These are phyloP conservation scores for Rhizoglyphus robini DNA, from an alignment of 1,140 invertebrate species.

Conservation along the genomic window DNA sequence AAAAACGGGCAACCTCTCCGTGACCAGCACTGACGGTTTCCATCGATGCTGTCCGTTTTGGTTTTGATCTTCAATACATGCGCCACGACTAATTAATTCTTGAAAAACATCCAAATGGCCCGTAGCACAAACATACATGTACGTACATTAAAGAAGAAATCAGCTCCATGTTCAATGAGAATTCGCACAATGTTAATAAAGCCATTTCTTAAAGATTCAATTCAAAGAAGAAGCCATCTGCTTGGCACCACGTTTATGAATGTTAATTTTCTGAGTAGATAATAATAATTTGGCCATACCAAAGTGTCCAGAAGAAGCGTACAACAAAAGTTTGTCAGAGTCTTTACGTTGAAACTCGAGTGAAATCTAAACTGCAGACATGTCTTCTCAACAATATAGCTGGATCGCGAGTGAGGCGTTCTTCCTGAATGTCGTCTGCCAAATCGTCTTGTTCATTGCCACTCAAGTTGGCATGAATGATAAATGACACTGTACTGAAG, in stretches of 20 bases:
- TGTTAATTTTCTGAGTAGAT: constrained; percentile 92
- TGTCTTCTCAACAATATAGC: too few species aligned
- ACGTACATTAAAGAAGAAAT: constrained; percentile 83
- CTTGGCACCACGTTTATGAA: too few species aligned
- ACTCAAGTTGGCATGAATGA: too few species aligned
- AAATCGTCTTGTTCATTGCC: too few species aligned
- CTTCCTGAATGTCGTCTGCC: too few species aligned
- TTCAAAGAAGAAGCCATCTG: constrained; percentile 92
- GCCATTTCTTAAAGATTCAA: constrained; percentile 89
- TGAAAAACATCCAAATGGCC: constrained; percentile 82
- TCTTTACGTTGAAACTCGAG: too few species aligned
- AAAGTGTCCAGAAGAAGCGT: constrained; percentile 86
- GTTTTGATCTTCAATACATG: constrained; percentile 95
- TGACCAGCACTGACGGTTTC: constrained; percentile 93
- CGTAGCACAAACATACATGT: constrained; percentile 96
- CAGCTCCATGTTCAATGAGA: constrained; percentile 75
- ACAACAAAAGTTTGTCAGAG: too few species aligned
- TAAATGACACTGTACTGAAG: too few species aligned
- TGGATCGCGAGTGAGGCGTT: too few species aligned
- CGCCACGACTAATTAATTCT: constrained; percentile 64
- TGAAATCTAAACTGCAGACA: too few species aligned
- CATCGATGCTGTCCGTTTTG: constrained; percentile 97
- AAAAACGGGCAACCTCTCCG: constrained; percentile 79
- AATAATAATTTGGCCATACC: constrained; percentile 84
- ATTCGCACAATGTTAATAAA: constrained; percentile 86